Evolutionary conservation across 1,140 invertebrate species (phyloP).

Genomic region (Paralvinella palmiformis): DNA sequence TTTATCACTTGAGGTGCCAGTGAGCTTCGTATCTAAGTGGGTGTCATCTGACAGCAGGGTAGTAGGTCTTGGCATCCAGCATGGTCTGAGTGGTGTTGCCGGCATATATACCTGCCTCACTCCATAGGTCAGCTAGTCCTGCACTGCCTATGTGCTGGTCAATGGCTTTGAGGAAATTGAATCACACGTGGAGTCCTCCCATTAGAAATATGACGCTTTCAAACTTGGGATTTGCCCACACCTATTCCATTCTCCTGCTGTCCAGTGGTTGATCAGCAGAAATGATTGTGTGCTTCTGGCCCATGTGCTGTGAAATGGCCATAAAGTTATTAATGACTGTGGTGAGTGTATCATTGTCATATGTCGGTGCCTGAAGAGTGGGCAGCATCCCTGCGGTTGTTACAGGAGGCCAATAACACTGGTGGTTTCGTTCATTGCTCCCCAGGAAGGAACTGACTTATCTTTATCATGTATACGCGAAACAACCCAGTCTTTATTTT

Average conservation of each 20-base stretch:
- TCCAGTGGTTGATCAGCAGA: constrained; percentile 16
- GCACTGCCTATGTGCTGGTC: constrained; percentile 19
- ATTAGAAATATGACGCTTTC: constrained; percentile 14
- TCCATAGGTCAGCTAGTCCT: constrained; percentile 18
- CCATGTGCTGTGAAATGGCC: neutral
- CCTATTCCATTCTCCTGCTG: no score
- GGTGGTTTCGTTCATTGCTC: no score
- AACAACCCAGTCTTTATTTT: no score
- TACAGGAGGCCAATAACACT: no score
- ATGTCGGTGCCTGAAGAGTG: no score
- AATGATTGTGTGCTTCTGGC: constrained; percentile 15
- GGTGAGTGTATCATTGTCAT: no score
- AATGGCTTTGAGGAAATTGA: constrained; percentile 21
- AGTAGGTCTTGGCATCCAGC: constrained; percentile 17
- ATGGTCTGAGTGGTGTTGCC: constrained; percentile 9
- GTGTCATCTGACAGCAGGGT: constrained; percentile 3
- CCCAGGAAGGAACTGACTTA: no score
- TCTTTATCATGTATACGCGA: no score
- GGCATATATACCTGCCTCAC: constrained; percentile 12
- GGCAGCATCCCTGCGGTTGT: no score
- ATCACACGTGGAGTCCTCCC: constrained; percentile 13
- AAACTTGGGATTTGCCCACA: constrained; percentile 8
- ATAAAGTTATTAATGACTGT: neutral
- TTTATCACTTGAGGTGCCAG: no score
- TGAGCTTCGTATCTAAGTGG: no score